These are phyloP conservation scores for Tigriopus californicus DNA, from an alignment of 2,888 invertebrate species.

Conservation along the genomic window DNA sequence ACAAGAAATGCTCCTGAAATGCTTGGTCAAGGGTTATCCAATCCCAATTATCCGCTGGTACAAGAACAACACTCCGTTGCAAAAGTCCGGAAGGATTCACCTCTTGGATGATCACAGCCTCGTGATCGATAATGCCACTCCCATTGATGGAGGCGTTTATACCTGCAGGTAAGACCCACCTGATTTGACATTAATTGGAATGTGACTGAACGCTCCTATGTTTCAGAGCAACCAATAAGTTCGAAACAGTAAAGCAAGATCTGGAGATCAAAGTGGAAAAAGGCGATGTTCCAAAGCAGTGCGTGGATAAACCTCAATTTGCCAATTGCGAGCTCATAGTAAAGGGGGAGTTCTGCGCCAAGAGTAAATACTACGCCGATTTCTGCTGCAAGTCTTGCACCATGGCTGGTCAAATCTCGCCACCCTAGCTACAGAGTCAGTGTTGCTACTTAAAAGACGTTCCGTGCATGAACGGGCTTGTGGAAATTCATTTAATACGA, in stretches of 20 bases:
- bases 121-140: neutral
- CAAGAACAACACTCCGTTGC: neutral
- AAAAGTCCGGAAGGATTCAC: neutral
- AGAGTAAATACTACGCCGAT: neutral
- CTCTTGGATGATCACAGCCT: neutral
- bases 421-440: no score
- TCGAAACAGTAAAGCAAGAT: neutral
- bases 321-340: neutral
- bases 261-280: neutral
- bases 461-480: no score
- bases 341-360: neutral
- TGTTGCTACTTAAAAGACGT: no score
- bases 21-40: neutral
- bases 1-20: neutral
- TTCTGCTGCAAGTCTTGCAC: neutral
- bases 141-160: neutral
- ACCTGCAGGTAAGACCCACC: neutral
- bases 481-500: no score
- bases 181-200: neutral
- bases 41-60: neutral
- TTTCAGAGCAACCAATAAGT: neutral
- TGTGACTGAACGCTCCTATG: neutral
- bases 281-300: neutral
- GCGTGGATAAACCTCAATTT: neutral
- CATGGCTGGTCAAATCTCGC: neutral